Percentiles rank a stretch among this genome's conserved stretches.
Conservation (phyloP, 2,797 vertebrate genomes). For the Siniperca obscura region DNA sequence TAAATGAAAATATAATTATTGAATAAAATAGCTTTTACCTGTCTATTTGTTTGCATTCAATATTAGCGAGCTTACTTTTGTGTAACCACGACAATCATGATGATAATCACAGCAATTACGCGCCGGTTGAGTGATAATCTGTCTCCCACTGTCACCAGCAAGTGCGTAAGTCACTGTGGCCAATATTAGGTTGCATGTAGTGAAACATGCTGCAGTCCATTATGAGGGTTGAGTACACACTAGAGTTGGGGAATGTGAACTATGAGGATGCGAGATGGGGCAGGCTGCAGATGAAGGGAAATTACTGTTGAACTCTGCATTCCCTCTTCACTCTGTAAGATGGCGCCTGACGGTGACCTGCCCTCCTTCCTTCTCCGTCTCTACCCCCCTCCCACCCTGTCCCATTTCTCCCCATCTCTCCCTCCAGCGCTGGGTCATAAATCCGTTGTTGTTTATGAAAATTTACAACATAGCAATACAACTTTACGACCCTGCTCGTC, state of each 20-base stretch:
- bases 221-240: conserved; percentile 55
- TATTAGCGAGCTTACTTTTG: not conserved
- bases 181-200: conserved; percentile 28
- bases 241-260: conserved; percentile 70
- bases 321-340: conserved; percentile 90
- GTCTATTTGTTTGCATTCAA: conserved; percentile 35
- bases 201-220: conserved; percentile 40
- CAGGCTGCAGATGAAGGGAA: conserved; percentile 70
- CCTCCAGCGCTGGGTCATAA: conserved; percentile 90
- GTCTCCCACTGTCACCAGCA: not conserved
- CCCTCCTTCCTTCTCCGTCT: conserved; percentile 74
- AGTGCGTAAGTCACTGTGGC: not conserved
- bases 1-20: conserved; percentile 18
- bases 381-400: not conserved
- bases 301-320: conserved; percentile 80
- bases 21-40: conserved; percentile 44
- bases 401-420: conserved; percentile 33
- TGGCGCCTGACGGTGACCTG: conserved; percentile 94
- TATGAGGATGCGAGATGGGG: conserved; percentile 75
- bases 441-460: conserved; percentile 99
- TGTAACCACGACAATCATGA: not conserved
- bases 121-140: not conserved
- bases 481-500: conserved; percentile 95
- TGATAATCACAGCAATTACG: not conserved
- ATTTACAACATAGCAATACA: conserved; percentile 99